Base-by-base conservation (phyloP, 2,888 invertebrate species). In the Zele albiditarsus region DNA sequence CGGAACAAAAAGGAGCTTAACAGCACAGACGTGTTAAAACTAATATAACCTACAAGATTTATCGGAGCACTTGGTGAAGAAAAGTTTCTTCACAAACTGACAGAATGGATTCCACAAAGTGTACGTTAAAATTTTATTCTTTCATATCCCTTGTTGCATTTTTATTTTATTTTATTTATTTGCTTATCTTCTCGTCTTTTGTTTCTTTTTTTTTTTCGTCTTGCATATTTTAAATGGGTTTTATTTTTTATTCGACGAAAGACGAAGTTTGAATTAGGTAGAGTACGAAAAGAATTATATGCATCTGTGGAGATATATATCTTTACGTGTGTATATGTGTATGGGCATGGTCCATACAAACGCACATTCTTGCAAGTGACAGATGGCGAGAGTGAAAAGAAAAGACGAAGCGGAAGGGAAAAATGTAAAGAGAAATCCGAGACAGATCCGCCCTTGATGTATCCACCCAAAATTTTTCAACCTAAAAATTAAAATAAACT, bases 351-450 rank as follows among this genome's bases (percentile, higher is more conserved):
- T 14, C 31, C 33, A 38, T 20, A 58, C 3, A 58, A 62, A 73
- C 68, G 49, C 68, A 68, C 73, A 62, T 62, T 68, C 38, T 62
- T 68, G 28, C 49, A 68, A 76, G 69, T 73, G 79, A 80, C 80
- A 79, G 79, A 80, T 79, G 78, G 78, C 66, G 42, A 74, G 69
- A 71, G 38, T 60, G 53, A n/a, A 49, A 38, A 67, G 25, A 60
- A 28, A 66, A 53, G 53, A 33, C 33, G 66, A 58, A 69, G 31
- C 57, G 46, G 46, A 46, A 73, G 66, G 71, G 66, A 42, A 67
- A 62, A 71, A 73, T 65, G 31, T n/a, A 70, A 31, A 70, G n/a
- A 25, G 31, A 14, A 67, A 60, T 20, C 8, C n/a, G 20, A 60
- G 33, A 16, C 42, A 27, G 42, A 42, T 38, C 58, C 58, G 69